phyloP scores from a whole-genome alignment of 1,140 invertebrate species.

The Drosophila watanabei region DNA sequence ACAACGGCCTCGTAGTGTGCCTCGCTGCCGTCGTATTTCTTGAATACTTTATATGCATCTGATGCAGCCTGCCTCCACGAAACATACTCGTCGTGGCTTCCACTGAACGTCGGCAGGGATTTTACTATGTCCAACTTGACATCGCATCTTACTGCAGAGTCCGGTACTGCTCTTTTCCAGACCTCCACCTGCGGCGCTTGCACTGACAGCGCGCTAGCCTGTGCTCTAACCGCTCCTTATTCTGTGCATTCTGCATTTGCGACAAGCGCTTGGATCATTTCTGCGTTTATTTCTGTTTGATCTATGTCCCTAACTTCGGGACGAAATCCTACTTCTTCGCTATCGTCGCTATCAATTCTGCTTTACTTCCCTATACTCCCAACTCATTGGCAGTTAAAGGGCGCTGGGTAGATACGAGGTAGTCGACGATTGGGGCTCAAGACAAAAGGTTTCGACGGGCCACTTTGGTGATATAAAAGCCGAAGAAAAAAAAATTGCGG shows the following conservation, averaged over 20 bases:
- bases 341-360: constrained; percentile 12
- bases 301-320: not conserved
- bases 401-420: not conserved
- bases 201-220: constrained; percentile 8
- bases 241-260: constrained; percentile 12
- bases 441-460: not conserved
- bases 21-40: constrained; percentile 7
- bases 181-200: constrained; percentile 11
- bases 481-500: not conserved
- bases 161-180: not conserved
- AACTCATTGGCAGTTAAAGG: constrained; percentile 2
- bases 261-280: constrained; percentile 15
- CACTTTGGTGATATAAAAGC: not conserved
- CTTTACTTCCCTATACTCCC: constrained; percentile 1
- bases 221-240: not conserved
- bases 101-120: constrained; percentile 21
- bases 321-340: constrained; percentile 3
- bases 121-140: constrained; percentile 25
- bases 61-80: constrained; percentile 9
- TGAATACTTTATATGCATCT: constrained; percentile 18
- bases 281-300: constrained; percentile 10
- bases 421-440: constrained; percentile 3
- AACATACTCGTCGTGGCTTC: constrained; percentile 9
- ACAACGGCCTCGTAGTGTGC: constrained; percentile 13
- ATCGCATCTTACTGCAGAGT: constrained; percentile 21